These are phyloP conservation scores for Schizopygopsis pylzovi DNA, from an alignment of 2,797 vertebrate species.

Conservation along the genomic window DNA sequence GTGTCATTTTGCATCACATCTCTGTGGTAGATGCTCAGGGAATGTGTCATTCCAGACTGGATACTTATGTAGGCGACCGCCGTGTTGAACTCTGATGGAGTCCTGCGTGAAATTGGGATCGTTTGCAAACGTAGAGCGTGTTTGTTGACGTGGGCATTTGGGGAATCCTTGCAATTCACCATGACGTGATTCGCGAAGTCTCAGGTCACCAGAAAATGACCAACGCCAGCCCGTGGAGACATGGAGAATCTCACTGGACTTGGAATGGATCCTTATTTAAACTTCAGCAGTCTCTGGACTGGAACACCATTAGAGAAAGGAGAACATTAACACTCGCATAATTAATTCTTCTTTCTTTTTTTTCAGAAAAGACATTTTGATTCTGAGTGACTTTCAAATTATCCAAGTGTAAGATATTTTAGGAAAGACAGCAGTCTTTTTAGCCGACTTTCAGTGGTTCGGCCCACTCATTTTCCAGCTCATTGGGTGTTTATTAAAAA, in stretches of 20 bases:
- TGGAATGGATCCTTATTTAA: constrained; percentile 57
- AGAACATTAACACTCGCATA: constrained; percentile 59
- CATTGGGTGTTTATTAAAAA: not conserved
- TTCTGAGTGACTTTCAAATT: constrained; percentile 46
- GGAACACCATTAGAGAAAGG: constrained; percentile 58
- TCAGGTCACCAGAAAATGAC: constrained; percentile 29
- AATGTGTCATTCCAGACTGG: not conserved
- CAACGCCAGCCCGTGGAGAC: not conserved
- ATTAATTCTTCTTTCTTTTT: constrained; percentile 55
- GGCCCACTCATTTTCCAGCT: not conserved
- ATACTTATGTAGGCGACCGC: not conserved
- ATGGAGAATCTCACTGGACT: constrained; percentile 41
- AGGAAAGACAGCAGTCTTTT: constrained; percentile 8
- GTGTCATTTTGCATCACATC: constrained; percentile 21
- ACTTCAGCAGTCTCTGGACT: constrained; percentile 59
- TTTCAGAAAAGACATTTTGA: constrained; percentile 36
- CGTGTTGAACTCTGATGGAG: constrained; percentile 29
- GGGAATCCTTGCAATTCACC: constrained; percentile 61
- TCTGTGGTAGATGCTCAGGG: not conserved
- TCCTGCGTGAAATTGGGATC: constrained; percentile 35
- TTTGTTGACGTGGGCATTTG: constrained; percentile 53
- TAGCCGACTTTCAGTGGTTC: not conserved
- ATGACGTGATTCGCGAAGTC: constrained; percentile 59
- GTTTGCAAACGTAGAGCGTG: constrained; percentile 47
- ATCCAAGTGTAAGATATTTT: constrained; percentile 40